These are phyloP conservation scores for Solea senegalensis DNA, from an alignment of 2,113 vertebrate species.

Conservation along the genomic window DNA sequence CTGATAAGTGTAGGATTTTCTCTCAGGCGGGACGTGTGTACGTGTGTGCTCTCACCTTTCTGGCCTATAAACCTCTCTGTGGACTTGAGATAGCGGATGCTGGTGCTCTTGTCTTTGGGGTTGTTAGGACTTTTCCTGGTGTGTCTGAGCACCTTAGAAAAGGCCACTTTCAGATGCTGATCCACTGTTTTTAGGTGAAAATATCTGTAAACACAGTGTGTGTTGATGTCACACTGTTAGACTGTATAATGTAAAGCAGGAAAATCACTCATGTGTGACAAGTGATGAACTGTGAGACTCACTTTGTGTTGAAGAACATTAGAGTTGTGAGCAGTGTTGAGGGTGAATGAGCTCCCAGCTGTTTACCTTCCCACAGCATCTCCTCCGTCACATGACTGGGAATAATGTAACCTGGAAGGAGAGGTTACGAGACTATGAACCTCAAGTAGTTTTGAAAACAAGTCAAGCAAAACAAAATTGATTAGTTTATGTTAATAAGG, in stretches of 20 bases:
- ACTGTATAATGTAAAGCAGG: background rate
- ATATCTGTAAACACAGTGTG: conserved; percentile 82
- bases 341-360: conserved; percentile 97
- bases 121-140: conserved; percentile 98
- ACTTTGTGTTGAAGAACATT: conserved; percentile 99
- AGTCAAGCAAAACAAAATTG: background rate
- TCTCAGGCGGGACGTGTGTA: no score
- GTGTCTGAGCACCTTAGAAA: conserved; percentile 97
- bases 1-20: no score
- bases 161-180: conserved; percentile 97
- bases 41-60: conserved; percentile 85
- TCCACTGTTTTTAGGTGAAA: conserved; percentile 97
- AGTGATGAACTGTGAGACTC: conserved; percentile 70
- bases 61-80: conserved; percentile 92
- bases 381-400: conserved; percentile 99
- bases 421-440: conserved; percentile 6
- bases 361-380: conserved; percentile 99
- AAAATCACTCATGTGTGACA: background rate
- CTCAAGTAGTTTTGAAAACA: background rate
- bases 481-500: background rate
- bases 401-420: conserved; percentile 90
- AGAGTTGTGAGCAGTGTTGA: conserved; percentile 96
- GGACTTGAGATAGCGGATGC: conserved; percentile 96
- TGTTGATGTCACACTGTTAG: background rate
- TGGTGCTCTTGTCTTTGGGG: conserved; percentile 99